Conservation (phyloP, 64 coral and sea anemone genomes). For the Porites australiensis region DNA sequence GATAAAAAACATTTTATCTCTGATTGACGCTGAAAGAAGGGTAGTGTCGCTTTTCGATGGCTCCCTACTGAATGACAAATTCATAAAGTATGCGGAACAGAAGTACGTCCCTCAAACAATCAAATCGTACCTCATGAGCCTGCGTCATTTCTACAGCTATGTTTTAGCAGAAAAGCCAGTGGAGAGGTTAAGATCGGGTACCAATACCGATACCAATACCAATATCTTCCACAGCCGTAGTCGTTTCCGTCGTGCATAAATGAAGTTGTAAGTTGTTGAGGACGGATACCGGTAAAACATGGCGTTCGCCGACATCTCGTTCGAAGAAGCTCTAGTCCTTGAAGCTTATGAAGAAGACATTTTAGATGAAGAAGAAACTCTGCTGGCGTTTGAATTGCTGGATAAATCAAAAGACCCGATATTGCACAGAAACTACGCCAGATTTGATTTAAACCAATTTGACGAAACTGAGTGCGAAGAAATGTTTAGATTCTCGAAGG, state of each 20-base stretch:
- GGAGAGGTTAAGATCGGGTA: too few relatives aligned
- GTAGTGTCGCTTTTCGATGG: background rate
- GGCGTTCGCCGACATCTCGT: constrained; percentile 2
- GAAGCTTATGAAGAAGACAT: too few relatives aligned
- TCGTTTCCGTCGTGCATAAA: too few relatives aligned
- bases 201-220: too few relatives aligned
- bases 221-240: too few relatives aligned
- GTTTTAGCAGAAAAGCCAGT: constrained; percentile 29
- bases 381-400: too few relatives aligned
- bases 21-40: constrained; percentile 31
- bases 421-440: background rate
- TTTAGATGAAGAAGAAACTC: too few relatives aligned
- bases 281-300: too few relatives aligned
- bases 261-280: too few relatives aligned
- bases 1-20: constrained; percentile 52
- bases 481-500: too few relatives aligned
- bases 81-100: constrained; percentile 11
- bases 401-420: background rate
- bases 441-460: background rate
- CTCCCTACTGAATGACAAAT: background rate
- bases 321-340: too few relatives aligned
- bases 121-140: constrained; percentile 31
- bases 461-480: background rate
- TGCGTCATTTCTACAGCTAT: constrained; percentile 29
- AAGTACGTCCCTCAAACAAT: constrained; percentile 30